Percentiles rank a stretch among this genome's conserved stretches.
Evolutionary conservation across 1,140 invertebrate genomes (phyloP).

Genomic region (Heliconius nattereri): DNA sequence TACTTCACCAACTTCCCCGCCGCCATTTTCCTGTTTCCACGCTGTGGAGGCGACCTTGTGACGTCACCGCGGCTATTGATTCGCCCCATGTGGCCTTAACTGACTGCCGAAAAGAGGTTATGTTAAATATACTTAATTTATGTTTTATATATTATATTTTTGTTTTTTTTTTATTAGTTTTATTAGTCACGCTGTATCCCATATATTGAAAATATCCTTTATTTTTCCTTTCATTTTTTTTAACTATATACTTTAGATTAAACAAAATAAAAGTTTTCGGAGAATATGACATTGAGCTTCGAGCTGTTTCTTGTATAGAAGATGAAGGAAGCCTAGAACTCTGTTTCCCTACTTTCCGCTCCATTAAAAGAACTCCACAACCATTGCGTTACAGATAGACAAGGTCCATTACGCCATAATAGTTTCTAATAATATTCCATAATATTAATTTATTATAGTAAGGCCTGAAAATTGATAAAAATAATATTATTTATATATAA

Average conservation of each 20-base stretch:
- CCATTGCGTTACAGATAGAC: no score
- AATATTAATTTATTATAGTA: neutral
- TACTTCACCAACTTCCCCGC: neutral
- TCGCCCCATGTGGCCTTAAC: conserved; percentile 19
- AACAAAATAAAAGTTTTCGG: no score
- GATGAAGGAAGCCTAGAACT: no score
- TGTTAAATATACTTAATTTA: neutral
- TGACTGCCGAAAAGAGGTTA: conserved; percentile 4
- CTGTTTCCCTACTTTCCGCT: no score
- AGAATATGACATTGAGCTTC: no score
- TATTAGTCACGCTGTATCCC: no score
- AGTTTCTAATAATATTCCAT: no score
- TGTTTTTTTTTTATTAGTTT: no score
- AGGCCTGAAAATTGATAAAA: neutral
- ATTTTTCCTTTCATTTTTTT: neutral
- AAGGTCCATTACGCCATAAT: no score
- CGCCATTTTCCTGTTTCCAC: conserved; percentile 22
- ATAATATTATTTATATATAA: neutral
- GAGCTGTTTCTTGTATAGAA: no score
- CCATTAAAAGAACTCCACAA: no score
- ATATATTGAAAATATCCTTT: no score
- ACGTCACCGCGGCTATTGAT: conserved; percentile 22
- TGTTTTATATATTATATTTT: neutral
- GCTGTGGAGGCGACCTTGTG: conserved; percentile 20
- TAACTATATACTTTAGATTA: neutral